phyloP scores from a whole-genome alignment of 2,113 vertebrate species.

The Herpailurus yagouaroundi region DNA sequence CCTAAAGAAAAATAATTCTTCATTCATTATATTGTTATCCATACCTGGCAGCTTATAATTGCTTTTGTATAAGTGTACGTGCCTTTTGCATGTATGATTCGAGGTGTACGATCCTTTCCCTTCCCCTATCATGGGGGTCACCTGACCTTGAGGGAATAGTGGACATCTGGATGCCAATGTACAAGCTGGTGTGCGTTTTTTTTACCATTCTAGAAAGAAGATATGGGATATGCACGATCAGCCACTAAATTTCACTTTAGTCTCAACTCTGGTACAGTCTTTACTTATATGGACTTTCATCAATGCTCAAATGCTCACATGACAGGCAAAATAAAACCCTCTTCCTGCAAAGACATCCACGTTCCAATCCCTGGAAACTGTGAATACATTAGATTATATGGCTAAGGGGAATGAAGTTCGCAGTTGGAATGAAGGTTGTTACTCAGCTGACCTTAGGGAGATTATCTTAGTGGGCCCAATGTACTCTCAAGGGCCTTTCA shows the following conservation, averaged over 20 bases:
- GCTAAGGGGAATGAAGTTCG: background rate
- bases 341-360: background rate
- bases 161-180: background rate
- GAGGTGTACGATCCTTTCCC: background rate
- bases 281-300: background rate
- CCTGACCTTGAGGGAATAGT: background rate
- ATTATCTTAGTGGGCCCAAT: background rate
- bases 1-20: conserved; percentile 60
- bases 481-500: background rate
- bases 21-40: background rate
- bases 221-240: background rate
- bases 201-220: background rate
- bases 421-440: background rate
- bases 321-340: background rate
- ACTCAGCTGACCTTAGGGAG: background rate
- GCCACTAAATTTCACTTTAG: background rate
- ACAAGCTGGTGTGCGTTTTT: background rate
- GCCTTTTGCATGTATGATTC: conserved; percentile 12
- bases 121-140: background rate
- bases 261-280: background rate
- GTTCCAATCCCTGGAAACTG: background rate
- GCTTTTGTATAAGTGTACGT: background rate
- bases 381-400: background rate
- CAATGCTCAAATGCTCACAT: background rate
- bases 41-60: background rate